phyloP scores from a whole-genome alignment of 2,888 invertebrate genomes.

The Pandemis cinnamomeana region DNA sequence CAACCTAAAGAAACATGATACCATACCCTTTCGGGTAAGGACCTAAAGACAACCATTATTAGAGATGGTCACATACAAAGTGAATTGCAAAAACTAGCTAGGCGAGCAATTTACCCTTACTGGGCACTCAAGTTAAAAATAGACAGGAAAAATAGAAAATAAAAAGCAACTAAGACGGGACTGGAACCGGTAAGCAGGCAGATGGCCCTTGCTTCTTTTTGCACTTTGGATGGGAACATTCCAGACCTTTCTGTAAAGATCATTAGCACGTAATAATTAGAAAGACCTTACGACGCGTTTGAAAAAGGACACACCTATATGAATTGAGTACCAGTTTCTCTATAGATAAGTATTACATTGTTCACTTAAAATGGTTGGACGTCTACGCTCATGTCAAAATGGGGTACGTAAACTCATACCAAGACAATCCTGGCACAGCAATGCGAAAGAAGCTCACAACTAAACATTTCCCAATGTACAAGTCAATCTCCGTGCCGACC shows the following conservation, averaged over 20 bases:
- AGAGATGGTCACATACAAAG: conserved; percentile 46
- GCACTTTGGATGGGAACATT: conserved; percentile 70
- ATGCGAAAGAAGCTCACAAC: too few species aligned
- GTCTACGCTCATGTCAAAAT: too few species aligned
- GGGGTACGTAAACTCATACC: too few species aligned
- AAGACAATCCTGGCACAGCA: too few species aligned
- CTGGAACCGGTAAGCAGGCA: conserved; percentile 77
- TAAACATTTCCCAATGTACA: too few species aligned
- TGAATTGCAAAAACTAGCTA: conserved; percentile 55
- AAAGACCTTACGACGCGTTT: conserved; percentile 20
- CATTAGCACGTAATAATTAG: conserved; percentile 38
- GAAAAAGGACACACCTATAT: neutral
- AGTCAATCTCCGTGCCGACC: too few species aligned
- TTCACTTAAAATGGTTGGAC: too few species aligned
- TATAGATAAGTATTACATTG: too few species aligned
- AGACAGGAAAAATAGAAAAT: conserved; percentile 71
- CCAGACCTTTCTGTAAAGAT: conserved; percentile 47
- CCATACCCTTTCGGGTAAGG: neutral
- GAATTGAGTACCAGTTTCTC: neutral
- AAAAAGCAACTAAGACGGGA: conserved; percentile 57
- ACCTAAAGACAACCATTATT: conserved; percentile 48
- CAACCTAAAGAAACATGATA: neutral
- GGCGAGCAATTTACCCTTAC: conserved; percentile 52
- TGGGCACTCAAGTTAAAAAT: conserved; percentile 62
- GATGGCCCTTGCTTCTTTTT: conserved; percentile 69